Conservation (phyloP, 1,140 invertebrate species). For the Chelonus insularis region DNA sequence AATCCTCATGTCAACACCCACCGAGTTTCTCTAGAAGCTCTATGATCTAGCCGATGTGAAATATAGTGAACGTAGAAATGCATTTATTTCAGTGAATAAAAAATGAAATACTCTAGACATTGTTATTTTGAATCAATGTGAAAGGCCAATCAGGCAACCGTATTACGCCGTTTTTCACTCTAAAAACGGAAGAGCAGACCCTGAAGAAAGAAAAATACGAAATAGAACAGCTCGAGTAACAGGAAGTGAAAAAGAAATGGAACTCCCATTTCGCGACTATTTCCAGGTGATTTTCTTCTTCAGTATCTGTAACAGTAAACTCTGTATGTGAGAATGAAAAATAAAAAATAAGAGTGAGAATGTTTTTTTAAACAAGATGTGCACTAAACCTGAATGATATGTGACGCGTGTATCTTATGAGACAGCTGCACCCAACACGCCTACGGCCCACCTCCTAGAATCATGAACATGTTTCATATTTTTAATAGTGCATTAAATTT, state of each 20-base stretch:
- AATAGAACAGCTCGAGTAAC: constrained; percentile 14
- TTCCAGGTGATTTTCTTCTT: constrained; percentile 24
- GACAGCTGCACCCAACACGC: constrained; percentile 28
- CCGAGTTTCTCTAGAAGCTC: background rate
- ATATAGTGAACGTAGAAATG: too few relatives aligned
- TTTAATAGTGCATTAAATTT: background rate
- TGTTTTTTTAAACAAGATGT: background rate
- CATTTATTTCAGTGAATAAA: too few relatives aligned
- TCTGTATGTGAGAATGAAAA: constrained; percentile 2
- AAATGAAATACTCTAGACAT: constrained; percentile 7
- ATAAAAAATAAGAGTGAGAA: background rate
- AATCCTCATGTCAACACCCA: constrained; percentile 12
- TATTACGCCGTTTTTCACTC: background rate
- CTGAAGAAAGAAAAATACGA: background rate
- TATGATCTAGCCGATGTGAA: constrained; percentile 27
- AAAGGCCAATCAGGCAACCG: constrained; percentile 29
- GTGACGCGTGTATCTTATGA: constrained; percentile 28
- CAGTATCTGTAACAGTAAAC: background rate
- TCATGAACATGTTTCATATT: background rate
- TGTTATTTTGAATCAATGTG: constrained; percentile 25
- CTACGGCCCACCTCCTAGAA: constrained; percentile 29
- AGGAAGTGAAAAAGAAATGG: constrained; percentile 14
- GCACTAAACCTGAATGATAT: background rate
- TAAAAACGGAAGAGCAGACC: constrained; percentile 2
- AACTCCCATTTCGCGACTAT: constrained; percentile 27